Evolutionary conservation across 2,888 invertebrate species (phyloP), one percentile per base, ranked within the genome.

Genomic region (Oeneis ivallda): DNA sequence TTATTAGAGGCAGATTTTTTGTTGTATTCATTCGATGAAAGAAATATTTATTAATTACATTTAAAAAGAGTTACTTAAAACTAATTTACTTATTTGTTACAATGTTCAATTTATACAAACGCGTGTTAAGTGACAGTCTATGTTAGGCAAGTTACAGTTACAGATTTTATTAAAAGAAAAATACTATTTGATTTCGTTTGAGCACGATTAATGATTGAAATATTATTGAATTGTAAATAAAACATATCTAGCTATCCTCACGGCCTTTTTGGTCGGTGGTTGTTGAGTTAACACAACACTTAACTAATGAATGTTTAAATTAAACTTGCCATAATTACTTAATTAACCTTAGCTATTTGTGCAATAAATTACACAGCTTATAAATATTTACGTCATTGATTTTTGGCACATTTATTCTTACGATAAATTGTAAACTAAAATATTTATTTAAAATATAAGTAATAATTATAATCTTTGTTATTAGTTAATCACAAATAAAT

Each of bases 401-500:
- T 73, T 75, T 74, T 76, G 75, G 74, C 75, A 75, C 70, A 15
- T 69, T 69, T 68, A 62, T 65, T 68, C 54, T 57, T 53, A 58
- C 17, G 34, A 34, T 17, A 41, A 19, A 19, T 17, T 54, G 53
- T 64, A 64, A 61, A 69, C 56, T 63, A 65, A 63, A 60, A 37
- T 8, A 59, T 47, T 56, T 56, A 57, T 45, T 34, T n/a, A 13
- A 61, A 15, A 7, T 26, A 26, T 5, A 26, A 26, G n/a, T n/a
- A n/a, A n/a, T n/a, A n/a, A n/a, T n/a, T n/a, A n/a, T n/a, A n/a
- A 39, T 50, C 41, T 54, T 57, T 72, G 59, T 62, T 69, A 50
- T 62, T 32, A 43, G 52, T 64, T 66, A 68, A 52, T 67, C 57
- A 67, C 67, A 52, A 67, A 50, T 57, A 43, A 59, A 49, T 49